Evolutionary conservation across 2,888 invertebrate species (phyloP), one percentile per base, ranked within the genome.

Genomic region (Tetragonisca angustula): DNA sequence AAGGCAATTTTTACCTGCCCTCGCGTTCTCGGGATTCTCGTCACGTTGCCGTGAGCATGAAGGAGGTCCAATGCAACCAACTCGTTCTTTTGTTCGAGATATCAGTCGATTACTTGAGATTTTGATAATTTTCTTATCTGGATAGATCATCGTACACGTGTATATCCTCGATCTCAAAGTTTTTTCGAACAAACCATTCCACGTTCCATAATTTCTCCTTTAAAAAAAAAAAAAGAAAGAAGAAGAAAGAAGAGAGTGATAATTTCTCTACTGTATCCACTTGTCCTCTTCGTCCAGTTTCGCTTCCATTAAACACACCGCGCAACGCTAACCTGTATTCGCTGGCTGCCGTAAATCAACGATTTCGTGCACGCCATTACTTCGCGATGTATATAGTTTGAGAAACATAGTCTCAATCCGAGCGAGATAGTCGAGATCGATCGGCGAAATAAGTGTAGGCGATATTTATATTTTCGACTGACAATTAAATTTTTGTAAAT

Each of bases 371-470:
- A 17, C 67, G 24, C 67, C n/a, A 19, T 24, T 49, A 68, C 50
- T 68, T 24, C 2, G 15, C 43, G 43, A 43, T n/a, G 15, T n/a
- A 59, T 15, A n/a, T 15, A 59, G n/a, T 59, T 56, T 1, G n/a
- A 59, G 43, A 59, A n/a, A 59, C 15, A 15, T n/a, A 56, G 13
- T 59, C n/a, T 59, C 56, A n/a, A n/a, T 59, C 56, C 5, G n/a
- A 5, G 1, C n/a, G 15, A n/a, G 56, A 5, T 5, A n/a, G n/a
- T 59, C 27, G 68, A 49, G 56, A 61, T 72, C 17, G 72, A 17
- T 50, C 50, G 43, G 49, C 36, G 68, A 78, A 79, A 78, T 81
- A 79, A 78, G 62, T 11, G 69, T 17, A 43, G 36, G 36, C 36
- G 36, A 6, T 6, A 43, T 43, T 6, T 36, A 36, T 36, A n/a